phyloP scores from a whole-genome alignment of 2,888 invertebrate genomes.

The Helicoverpa assulta region DNA sequence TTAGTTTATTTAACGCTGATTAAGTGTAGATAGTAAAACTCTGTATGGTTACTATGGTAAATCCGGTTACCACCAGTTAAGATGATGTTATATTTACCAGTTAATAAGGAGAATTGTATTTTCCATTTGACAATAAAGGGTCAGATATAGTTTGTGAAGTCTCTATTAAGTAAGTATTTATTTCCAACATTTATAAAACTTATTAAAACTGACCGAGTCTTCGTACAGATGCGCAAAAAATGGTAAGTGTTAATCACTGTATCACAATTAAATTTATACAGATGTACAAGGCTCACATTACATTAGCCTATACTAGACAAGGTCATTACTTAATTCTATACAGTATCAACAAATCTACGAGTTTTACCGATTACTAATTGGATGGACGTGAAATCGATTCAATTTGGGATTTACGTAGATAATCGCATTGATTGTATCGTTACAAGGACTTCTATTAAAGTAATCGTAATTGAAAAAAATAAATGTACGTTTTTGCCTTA shows the following conservation, averaged over 20 bases:
- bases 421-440: constrained; percentile 28
- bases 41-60: too few species aligned
- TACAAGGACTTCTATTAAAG: constrained; percentile 18
- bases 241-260: constrained; percentile 12
- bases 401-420: constrained; percentile 29
- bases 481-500: too few species aligned
- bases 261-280: constrained; percentile 7
- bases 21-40: too few species aligned
- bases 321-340: constrained; percentile 30
- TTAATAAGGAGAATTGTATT: too few species aligned
- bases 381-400: constrained; percentile 46
- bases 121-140: too few species aligned
- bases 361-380: constrained; percentile 42
- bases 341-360: constrained; percentile 25
- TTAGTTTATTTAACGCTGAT: neutral
- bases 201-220: too few species aligned
- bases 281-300: constrained; percentile 13
- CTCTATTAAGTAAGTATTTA: too few species aligned
- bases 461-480: constrained; percentile 10
- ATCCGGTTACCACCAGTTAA: too few species aligned
- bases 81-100: too few species aligned
- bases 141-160: too few species aligned
- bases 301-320: constrained; percentile 7
- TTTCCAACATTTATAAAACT: neutral
- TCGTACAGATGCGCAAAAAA: constrained; percentile 1